Evolutionary conservation across 2,888 invertebrate genomes (phyloP), one percentile per base, ranked within the genome.

Genomic region (Smittia aterrima): DNA sequence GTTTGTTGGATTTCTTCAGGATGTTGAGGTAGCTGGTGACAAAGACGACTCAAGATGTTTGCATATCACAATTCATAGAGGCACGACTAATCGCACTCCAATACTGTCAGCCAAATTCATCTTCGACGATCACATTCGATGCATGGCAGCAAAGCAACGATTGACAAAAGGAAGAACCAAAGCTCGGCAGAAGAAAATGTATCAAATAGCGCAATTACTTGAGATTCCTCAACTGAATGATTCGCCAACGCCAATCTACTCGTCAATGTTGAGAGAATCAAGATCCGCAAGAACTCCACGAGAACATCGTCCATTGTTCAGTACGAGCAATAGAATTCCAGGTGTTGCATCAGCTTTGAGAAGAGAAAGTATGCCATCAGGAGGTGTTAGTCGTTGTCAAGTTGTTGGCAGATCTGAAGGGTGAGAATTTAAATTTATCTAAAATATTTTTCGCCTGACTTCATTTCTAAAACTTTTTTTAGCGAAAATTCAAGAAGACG

Each of bases 61-160:
- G 22, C 96, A 97, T 80, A 88, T 99, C 72, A 95, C 95, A 0
- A 92, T 98, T 38, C 95, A 97, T 83, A 90, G 93, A 78, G 92
- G 92, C 0, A 87, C 89, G 0, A 84, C 89, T 24, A 90, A 91
- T 74, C 85, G 92, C 66, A 88, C 92, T 0, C 92, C 95, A 0
- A 82, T 95, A n/a, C 83, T 96, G 7, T 89, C 92, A 1, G 94
- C 96, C 9, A 95, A 93, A 83, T 98, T 99, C 83, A 89, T 98
- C 76, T 99, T 99, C 81, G 98, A 99, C 81, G 99, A 99, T 85
- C 98, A 98, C 81, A 99, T 99, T 77, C 87, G 98, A 32, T 98
- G 98, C 80, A 97, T 98, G 97, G 98, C 98, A 18, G 98, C 98
- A 24, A 98, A 98, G 80, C 98, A 98, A 82, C 82, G 90, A 53